Evolutionary conservation across 2,797 vertebrate species (phyloP).

Genomic region (Graptemys geographica): DNA sequence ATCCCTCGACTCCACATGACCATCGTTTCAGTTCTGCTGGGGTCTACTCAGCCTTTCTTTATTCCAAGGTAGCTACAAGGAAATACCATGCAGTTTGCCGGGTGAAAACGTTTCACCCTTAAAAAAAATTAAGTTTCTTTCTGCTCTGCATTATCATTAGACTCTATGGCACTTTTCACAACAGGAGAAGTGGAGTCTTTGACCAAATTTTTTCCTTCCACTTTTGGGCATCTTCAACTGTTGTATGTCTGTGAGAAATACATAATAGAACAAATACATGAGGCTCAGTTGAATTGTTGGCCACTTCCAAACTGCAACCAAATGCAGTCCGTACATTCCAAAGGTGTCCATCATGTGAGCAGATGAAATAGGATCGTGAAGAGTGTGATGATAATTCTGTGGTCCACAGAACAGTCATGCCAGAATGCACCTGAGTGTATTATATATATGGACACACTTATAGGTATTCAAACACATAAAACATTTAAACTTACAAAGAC

Average conservation of each 20-base stretch:
- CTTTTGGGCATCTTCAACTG: neutral
- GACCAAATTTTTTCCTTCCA: neutral
- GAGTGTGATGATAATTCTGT: rapidly evolving
- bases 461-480: neutral
- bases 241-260: neutral
- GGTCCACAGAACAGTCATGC: rapidly evolving
- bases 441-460: rapidly evolving
- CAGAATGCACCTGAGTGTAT: neutral
- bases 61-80: neutral
- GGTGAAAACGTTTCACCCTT: neutral
- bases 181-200: neutral
- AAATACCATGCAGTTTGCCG: neutral
- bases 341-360: rapidly evolving
- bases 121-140: neutral
- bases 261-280: rapidly evolving
- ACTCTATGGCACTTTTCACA: conserved; percentile 32
- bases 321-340: neutral
- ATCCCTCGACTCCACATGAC: neutral
- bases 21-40: neutral
- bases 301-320: neutral
- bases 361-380: rapidly evolving
- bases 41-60: neutral
- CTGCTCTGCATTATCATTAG: conserved; percentile 3
- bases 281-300: rapidly evolving
- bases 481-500: neutral